Evolutionary conservation across 37 sponge, comb jelly and placozoan genomes (phyloP), one percentile per base, ranked within the genome.

Genomic region (Aphrocallistes beatrix): DNA sequence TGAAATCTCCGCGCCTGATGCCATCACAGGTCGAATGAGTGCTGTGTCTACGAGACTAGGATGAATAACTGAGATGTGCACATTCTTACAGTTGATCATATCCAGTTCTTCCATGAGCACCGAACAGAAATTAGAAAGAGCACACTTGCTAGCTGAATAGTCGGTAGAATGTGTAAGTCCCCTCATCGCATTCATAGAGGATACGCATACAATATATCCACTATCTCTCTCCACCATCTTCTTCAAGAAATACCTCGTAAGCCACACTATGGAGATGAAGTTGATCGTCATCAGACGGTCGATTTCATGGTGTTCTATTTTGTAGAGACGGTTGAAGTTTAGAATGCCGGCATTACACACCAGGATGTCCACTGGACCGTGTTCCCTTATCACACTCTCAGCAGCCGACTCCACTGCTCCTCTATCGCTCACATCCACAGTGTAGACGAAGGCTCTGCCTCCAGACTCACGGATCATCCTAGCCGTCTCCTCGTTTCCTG

Each of bases 61-160:
- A 60, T 60, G n/a, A 25, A 60, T 30, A 60, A 60, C 75, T 25
- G 75, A 60, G 28, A 60, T 30, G n/a, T 60, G 75, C 1, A 60
- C 75, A 60, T 60, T 3, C n/a, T 13, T 60, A 60, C 75, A 60
- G 17, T 13, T 60, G 25, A 60, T 60, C n/a, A 8, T 3, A 60
- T 28, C n/a, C 8, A 60, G 34, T 30, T 60, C 75, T 60, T 60
- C 32, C 75, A 60, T 60, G 3, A 60, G 75, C 10, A 30, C 10
- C 3, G n/a, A 25, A 60, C 75, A 60, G 75, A 25, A 60, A 30
- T 60, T 60, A 13, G 75, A 60, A 30, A 60, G 25, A 60, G 75
- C 75, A 28, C 75, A 19, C 34, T 60, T 60, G n/a, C 75, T 60
- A 32, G 75, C 75, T 60, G 75, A 60, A 13, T 60, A 60, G 75